A percentile compares a stretch with the other conserved stretches of the same genome.
Evolutionary conservation across 2,888 invertebrate genomes (phyloP).

Genomic region (Aromia moschata): DNA sequence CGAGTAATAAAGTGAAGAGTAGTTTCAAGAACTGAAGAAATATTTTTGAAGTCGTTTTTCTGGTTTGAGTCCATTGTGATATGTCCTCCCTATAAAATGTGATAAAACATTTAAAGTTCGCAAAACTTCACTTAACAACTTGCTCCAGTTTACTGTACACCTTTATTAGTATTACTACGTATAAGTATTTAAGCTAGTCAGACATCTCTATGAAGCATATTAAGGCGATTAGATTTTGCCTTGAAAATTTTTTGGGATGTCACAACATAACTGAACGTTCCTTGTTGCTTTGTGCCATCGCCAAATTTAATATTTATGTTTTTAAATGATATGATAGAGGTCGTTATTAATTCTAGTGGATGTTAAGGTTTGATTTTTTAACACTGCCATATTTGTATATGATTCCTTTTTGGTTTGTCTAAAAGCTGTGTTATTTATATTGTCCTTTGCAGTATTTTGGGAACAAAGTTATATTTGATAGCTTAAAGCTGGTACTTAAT

Average conservation of each 20-base stretch:
- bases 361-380: too few relatives aligned
- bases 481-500: not conserved
- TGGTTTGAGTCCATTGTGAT: slow-evolving; percentile 32
- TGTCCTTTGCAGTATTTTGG: too few relatives aligned
- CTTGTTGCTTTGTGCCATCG: too few relatives aligned
- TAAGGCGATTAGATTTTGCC: slow-evolving; percentile 12
- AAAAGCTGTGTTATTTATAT: too few relatives aligned
- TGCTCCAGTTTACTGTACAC: slow-evolving; percentile 57
- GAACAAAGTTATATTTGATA: not conserved
- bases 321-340: too few relatives aligned
- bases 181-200: slow-evolving; percentile 57
- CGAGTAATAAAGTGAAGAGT: too few relatives aligned
- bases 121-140: slow-evolving; percentile 52
- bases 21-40: too few relatives aligned
- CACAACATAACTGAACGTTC: slow-evolving; percentile 6
- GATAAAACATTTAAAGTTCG: slow-evolving; percentile 30
- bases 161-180: slow-evolving; percentile 57
- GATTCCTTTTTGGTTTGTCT: too few relatives aligned
- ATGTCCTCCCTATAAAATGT: slow-evolving; percentile 36
- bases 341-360: too few relatives aligned
- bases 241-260: slow-evolving; percentile 2
- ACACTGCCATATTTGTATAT: too few relatives aligned
- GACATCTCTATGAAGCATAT: slow-evolving; percentile 27
- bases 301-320: too few relatives aligned
- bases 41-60: too few relatives aligned